phyloP scores from a whole-genome alignment of 1,140 invertebrate genomes.

The Apis cerana region DNA sequence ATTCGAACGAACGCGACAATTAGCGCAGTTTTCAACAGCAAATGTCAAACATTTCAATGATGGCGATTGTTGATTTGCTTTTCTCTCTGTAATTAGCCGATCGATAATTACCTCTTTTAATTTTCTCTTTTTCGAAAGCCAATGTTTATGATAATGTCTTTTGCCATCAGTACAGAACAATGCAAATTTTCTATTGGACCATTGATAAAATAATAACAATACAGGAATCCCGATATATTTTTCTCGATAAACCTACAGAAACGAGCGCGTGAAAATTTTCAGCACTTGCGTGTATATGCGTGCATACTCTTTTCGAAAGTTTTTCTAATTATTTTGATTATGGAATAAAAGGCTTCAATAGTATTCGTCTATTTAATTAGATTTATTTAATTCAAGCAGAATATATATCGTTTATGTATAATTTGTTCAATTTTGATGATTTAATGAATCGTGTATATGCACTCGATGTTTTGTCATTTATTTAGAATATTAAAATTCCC shows the following conservation, averaged over 20 bases:
- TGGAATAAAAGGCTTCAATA: neutral
- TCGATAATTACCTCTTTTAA: neutral
- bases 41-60: neutral
- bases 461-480: too few species aligned
- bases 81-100: neutral
- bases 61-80: neutral
- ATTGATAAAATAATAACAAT: neutral
- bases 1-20: neutral
- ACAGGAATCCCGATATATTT: neutral
- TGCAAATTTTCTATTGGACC: neutral
- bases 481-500: neutral
- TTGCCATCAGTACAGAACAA: neutral
- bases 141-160: neutral
- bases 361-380: slow-evolving; percentile 1
- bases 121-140: neutral
- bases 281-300: too few species aligned
- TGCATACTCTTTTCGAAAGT: neutral
- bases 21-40: neutral
- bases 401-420: neutral
- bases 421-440: slow-evolving; percentile 9
- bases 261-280: neutral
- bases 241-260: neutral
- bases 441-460: neutral
- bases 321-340: slow-evolving; percentile 15
- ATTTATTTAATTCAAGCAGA: neutral